Percentiles rank a stretch among this genome's conserved stretches.
Conservation (phyloP, 1,140 invertebrate species). For the Armadillidium nasatum region DNA sequence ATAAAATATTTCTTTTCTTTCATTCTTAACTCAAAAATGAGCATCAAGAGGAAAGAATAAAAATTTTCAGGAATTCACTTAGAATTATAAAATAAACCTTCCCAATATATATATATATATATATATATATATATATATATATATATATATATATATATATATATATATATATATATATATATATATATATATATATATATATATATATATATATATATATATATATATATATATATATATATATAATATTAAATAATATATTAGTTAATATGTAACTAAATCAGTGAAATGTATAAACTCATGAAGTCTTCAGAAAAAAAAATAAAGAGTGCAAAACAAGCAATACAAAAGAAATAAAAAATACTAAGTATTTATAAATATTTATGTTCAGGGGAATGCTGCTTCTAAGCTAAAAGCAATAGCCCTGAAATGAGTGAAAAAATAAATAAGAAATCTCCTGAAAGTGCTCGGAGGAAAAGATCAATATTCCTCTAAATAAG, state of each 20-base stretch:
- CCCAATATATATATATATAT: background rate
- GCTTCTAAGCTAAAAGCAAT: background rate
- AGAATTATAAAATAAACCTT: background rate
- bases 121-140: too few relatives aligned
- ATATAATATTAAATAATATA: too few relatives aligned
- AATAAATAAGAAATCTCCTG: background rate
- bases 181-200: too few relatives aligned
- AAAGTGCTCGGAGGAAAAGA: background rate
- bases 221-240: too few relatives aligned
- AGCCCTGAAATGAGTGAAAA: constrained; percentile 1
- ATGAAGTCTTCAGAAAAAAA: background rate
- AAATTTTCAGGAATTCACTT: background rate
- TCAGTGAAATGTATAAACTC: background rate
- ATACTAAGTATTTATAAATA: background rate
- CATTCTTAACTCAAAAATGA: background rate
- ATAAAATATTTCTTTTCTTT: too few relatives aligned
- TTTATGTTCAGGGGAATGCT: background rate
- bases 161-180: too few relatives aligned
- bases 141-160: too few relatives aligned
- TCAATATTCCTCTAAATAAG: background rate
- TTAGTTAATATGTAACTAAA: too few relatives aligned
- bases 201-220: too few relatives aligned
- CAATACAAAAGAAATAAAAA: background rate
- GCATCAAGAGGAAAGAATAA: background rate
- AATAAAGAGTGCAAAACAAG: background rate